Evolutionary conservation across 2,113 vertebrate species (phyloP).

Genomic region (mouse (Mus musculus)): DNA sequence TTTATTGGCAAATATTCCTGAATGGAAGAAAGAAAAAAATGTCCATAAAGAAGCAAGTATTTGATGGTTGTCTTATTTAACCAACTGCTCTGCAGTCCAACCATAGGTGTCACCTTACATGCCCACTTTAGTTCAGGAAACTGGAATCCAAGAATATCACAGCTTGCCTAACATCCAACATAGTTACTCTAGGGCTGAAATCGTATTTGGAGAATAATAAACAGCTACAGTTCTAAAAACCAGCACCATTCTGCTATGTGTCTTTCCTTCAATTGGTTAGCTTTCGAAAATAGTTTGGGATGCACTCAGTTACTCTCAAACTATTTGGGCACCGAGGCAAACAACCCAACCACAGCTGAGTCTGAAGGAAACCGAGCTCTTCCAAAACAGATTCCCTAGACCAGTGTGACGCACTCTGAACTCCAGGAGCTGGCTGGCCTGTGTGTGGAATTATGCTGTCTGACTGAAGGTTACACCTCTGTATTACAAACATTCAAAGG

Average conservation of each 20-base stretch:
- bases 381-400: neutral
- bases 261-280: neutral
- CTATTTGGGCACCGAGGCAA: neutral
- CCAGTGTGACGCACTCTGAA: neutral
- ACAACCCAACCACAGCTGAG: neutral
- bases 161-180: neutral
- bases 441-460: neutral
- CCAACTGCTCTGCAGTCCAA: neutral
- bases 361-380: neutral
- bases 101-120: neutral
- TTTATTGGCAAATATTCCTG: neutral
- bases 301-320: neutral
- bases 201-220: neutral
- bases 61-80: neutral
- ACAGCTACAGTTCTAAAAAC: neutral
- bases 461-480: neutral
- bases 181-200: neutral
- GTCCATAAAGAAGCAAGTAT: neutral
- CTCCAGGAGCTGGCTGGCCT: neutral
- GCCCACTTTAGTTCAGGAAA: neutral
- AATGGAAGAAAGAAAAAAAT: neutral
- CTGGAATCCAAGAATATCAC: neutral
- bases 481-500: neutral
- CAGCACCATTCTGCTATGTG: neutral
- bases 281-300: neutral